Conservation (phyloP, 2,888 invertebrate genomes). For the Dynastes tityus region DNA sequence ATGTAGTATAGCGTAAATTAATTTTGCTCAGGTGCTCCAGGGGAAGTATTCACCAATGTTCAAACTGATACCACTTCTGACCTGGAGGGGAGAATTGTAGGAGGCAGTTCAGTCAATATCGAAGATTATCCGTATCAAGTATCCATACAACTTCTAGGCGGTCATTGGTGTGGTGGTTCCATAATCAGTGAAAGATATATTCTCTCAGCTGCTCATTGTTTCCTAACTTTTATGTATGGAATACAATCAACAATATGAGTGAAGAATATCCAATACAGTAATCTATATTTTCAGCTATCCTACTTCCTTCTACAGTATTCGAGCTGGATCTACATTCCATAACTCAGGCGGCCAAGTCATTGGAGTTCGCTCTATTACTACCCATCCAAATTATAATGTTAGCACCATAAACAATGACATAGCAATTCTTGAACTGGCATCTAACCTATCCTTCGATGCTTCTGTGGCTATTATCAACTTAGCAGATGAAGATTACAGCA, state of each 20-base stretch:
- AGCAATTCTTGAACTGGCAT: background rate
- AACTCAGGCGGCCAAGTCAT: too few relatives aligned
- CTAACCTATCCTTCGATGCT: background rate
- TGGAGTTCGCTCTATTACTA: background rate
- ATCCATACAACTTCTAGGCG: constrained; percentile 11
- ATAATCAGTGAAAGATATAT: constrained; percentile 33
- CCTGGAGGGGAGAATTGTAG: constrained; percentile 41
- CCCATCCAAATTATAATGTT: background rate
- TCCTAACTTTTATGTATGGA: background rate
- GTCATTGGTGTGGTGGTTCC: constrained; percentile 37
- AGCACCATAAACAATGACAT: constrained; percentile 1
- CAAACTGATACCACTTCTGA: too few relatives aligned
- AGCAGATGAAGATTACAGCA: too few relatives aligned
- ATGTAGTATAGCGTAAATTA: too few relatives aligned
- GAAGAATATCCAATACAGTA: too few relatives aligned
- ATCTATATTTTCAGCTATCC: too few relatives aligned
- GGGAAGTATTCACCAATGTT: too few relatives aligned
- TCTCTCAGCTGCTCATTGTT: constrained; percentile 40
- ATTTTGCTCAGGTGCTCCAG: too few relatives aligned
- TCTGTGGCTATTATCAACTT: too few relatives aligned
- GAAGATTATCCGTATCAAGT: constrained; percentile 44
- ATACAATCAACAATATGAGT: too few relatives aligned
- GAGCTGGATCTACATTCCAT: too few relatives aligned
- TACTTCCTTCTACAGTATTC: too few relatives aligned
- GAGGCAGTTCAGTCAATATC: constrained; percentile 26